Evolutionary conservation across 2,888 invertebrate genomes (phyloP), one percentile per base, ranked within the genome.

Genomic region (Hoplodrina blanda): DNA sequence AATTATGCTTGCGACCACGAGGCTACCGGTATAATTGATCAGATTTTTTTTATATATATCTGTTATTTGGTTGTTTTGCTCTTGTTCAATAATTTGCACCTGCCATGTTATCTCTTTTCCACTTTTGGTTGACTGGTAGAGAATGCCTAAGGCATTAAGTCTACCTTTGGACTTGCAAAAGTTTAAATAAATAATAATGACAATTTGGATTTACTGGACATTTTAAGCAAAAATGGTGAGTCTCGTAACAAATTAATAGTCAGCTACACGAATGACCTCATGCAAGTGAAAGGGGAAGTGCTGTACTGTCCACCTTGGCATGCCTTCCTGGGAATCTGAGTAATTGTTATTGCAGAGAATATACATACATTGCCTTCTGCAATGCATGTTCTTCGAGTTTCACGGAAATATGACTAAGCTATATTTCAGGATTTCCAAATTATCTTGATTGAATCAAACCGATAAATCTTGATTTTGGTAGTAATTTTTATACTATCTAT

Each of bases 251-350:
- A 61, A 64, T 50, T 17, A 30, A 37, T 19, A 44, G 30, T 54
- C 41, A 17, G 8, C n/a, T 59, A 11, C 46, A 10, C n/a, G n/a
- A 17, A 60, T 78, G 56, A 78, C 33, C 33, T 60, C 52, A 65
- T 73, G 44, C 15, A 53, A 25, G 65, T 49, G 65, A 79, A 76
- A 76, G 66, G 57, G 79, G 79, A 78, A 78, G 79, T 73, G 61
- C 19, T 44, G 41, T 54, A 17, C 11, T n/a, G 79, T 59, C 54
- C 44, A 78, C 76, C 76, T 76, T 76, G 79, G 41, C 55, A 44
- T 1, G 30, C 74, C 66, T 62, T 62, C 52, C 17, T 46, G 25
- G 79, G 62, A n/a, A 41, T 19, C 2, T 25, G 41, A 50, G 46
- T 73, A 49, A 61, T 78, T 73, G 44, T 41, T 53, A 30, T 62